Evolutionary conservation across 2,113 vertebrate species (phyloP), one percentile per base, ranked within the genome.

Genomic region (Sinocyclocheilus anophthalmus): DNA sequence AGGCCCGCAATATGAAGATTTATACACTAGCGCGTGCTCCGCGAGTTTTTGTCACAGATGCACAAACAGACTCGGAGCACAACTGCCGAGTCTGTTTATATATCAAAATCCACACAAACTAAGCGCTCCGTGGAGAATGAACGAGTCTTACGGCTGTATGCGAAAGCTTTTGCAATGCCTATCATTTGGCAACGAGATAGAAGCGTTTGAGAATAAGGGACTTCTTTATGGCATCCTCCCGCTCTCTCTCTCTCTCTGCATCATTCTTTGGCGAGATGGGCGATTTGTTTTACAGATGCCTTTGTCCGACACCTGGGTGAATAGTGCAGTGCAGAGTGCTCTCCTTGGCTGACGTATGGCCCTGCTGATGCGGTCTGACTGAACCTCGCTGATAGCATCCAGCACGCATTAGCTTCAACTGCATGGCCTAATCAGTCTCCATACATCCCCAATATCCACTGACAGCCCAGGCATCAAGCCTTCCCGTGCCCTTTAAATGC

Each of bases 301-400:
- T 77, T 69, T 67, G 83, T 78, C 55, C 90, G 90, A 90, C 92
- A 92, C 90, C 90, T 91, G 91, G 90, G 88, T 86, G 85, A 89
- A 83, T 88, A 88, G 88, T 90, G 72, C 85, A 86, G 90, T 92
- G 90, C 88, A 90, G 91, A 89, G 89, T 90, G 89, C 87, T 88
- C 87, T 91, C 92, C 90, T 91, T 90, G 6, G 90, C 89, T 94
- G 94, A 94, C 92, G 92, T 94, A 94, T 93, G 92, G 91, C 91
- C 89, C 89, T 89, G 88, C 90, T 94, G 93, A 95, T 94, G 91
- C 89, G 90, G 91, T 89, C 87, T 91, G 94, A 94, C 94, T 94
- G 89, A 91, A 88, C 90, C 87, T 78, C 87, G 90, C 91, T 88
- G 91, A 92, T 92, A 89, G 88, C 88, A 90, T 92, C 92, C 90